Percentiles rank a stretch among this genome's conserved stretches.
Conservation (phyloP, 2,797 vertebrate genomes). For the Euphonia xanthogaster region DNA sequence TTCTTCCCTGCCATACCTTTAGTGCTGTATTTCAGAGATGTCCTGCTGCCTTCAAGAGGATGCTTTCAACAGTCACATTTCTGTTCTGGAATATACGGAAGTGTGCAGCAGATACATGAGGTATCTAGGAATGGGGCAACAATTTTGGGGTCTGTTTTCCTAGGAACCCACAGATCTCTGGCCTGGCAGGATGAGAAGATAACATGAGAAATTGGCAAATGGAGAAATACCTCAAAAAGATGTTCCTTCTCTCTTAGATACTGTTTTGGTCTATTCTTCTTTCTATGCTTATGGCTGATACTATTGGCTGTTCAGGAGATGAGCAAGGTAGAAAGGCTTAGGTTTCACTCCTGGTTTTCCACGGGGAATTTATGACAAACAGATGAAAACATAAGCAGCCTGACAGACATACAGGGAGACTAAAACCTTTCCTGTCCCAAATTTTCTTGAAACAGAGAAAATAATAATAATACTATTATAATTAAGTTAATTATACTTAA, state of each 20-base stretch:
- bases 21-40: constrained; percentile 46
- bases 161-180: not conserved
- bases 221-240: not conserved
- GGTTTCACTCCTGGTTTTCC: not conserved
- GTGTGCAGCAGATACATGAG: not conserved
- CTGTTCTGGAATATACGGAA: not conserved
- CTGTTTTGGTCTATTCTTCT: not conserved
- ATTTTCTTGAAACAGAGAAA: not conserved
- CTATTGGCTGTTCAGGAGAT: not conserved
- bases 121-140: not conserved
- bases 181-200: not conserved
- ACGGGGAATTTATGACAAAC: not conserved
- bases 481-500: not conserved
- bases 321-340: not conserved
- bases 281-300: not conserved
- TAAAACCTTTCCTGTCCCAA: not conserved
- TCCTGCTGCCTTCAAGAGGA: not conserved
- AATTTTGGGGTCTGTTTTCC: not conserved
- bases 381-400: not conserved
- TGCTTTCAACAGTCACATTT: not conserved
- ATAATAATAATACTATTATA: not conserved
- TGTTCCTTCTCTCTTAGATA: not conserved
- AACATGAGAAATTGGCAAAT: not conserved
- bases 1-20: constrained; percentile 30
- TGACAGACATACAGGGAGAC: not conserved